These are phyloP conservation scores for Drosophila trichaetosa DNA, from an alignment of 2,888 invertebrate genomes.

Conservation along the genomic window DNA sequence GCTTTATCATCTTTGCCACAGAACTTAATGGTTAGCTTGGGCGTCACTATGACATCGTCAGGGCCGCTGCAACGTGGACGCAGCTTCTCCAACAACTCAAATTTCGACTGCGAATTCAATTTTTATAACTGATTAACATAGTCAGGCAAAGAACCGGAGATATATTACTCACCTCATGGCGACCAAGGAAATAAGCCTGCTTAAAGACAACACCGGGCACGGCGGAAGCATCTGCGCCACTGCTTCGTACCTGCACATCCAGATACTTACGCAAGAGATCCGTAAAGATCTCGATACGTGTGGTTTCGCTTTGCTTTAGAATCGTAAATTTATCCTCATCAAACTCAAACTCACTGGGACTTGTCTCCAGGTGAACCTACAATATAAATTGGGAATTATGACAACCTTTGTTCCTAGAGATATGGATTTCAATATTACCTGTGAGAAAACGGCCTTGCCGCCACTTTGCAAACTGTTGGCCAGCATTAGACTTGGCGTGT, in stretches of 20 bases:
- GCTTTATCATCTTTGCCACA: constrained; percentile 88
- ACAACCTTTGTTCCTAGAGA: background rate
- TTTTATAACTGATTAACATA: background rate
- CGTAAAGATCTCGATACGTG: constrained; percentile 91
- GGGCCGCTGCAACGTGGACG: constrained; percentile 85
- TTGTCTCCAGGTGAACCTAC: constrained; percentile 93
- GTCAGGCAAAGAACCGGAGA: no score
- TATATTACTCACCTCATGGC: constrained; percentile 88
- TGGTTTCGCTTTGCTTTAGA: constrained; percentile 88
- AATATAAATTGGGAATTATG: constrained; percentile 19
- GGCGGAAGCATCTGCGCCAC: background rate
- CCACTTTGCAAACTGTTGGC: constrained; percentile 88
- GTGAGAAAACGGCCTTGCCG: constrained; percentile 92
- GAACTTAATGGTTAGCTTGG: constrained; percentile 89
- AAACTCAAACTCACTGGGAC: constrained; percentile 88
- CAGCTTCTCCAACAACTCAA: constrained; percentile 88
- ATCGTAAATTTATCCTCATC: constrained; percentile 87
- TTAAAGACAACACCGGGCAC: constrained; percentile 86
- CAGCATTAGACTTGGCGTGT: constrained; percentile 92
- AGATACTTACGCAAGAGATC: constrained; percentile 91
- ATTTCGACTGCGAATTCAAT: constrained; percentile 87
- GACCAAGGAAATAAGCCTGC: constrained; percentile 89
- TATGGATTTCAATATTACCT: constrained; percentile 85
- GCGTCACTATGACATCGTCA: constrained; percentile 86
- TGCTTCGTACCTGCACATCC: constrained; percentile 78